Base-by-base conservation (phyloP, 2,888 invertebrate genomes). In the Polydrusus tereticollis region DNA sequence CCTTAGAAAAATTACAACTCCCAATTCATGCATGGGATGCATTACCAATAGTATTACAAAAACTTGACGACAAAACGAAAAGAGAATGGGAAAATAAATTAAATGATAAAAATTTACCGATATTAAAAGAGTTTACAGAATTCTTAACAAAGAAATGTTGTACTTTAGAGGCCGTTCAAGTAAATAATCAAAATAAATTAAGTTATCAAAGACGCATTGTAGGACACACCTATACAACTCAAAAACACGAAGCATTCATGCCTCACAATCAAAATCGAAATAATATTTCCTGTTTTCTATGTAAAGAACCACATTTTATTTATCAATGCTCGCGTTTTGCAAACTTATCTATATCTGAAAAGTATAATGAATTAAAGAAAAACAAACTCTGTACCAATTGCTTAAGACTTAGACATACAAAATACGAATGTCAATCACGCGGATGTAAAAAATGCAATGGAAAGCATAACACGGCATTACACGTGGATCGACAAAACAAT, bases 111-210 rank as follows among this genome's bases (percentile, higher is more conserved):
- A 21, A 43, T 21, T 63, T 57, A 45, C 68, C 63, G 10, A 63
- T n/a, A 14, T 45, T 72, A 38, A 26, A 63, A 10, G 45, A 63
- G 14, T 67, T 67, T 36, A 36, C 33, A 0, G 52, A 69, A 50
- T 64, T 69, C 63, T 69, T 63, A 55, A 29, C 52, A 14, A 69
- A 72, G 38, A 72, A 69, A 50, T 72, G 72, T 58, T 69, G 62
- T 20, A 63, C 47, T 16, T 58, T 69, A 43, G 72, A 63, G 55
- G 69, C 63, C 3, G 26, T 26, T 5, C 26, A 26, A 26, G 26
- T 26, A 26, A 26, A 26, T 26, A 26, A 26, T 26, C 26, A 26
- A 26, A 26, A 26, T n/a, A n/a, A 3, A 26, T 26, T 6, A 26
- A 26, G 6, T 5, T 5, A 26, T 6, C 6, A 5, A 5, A 26